Evolutionary conservation across 2,797 vertebrate genomes (phyloP), one percentile per base, ranked within the genome.

Genomic region (Hypotaenidia philippensis): DNA sequence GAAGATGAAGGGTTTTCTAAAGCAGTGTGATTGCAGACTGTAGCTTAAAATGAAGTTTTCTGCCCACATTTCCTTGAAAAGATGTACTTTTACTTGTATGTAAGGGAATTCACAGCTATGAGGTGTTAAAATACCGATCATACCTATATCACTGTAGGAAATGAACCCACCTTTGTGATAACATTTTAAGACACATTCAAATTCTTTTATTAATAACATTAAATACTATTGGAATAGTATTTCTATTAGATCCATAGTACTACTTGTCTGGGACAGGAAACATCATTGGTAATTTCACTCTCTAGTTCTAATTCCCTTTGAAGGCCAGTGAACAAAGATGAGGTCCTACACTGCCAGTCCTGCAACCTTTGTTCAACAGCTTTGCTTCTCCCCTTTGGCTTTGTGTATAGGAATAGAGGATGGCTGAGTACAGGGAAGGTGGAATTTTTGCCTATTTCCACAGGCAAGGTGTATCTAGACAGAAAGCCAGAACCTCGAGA

Each of bases 1-100:
- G 40, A 89, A 83, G 66, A 64, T n/a, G 29, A 78, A 88, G 32
- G 4, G 5, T 15, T 90, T 89, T 83, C 53, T 82, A 49, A 95
- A 61, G 32, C 16, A 45, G 7, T 27, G n/a, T 72, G 93, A 82
- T 87, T 88, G 45, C 61, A 78, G 78, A 75, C 20, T 61, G 41
- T 66, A 53, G 52, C 11, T 55, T 21, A 63, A 88, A 79, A 44
- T 20, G 15, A 75, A 49, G 49, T 74, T 70, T 86, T 91, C 41
- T 91, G 38, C n/a, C 20, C 23, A 36, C 0, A 0, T 59, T 89
- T 70, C 23, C 40, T 70, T 65, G n/a, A 77, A 91, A 44, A 63
- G 5, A 12, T 53, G 56, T 20, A 3, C 26, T 87, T 81, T 56
- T 70, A 20, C 23, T 69, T 60, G 29, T 27, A 14, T 36, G 31